Percentiles rank a stretch among this genome's conserved stretches.
These are phyloP conservation scores for Pao palembangensis DNA, from an alignment of 2,113 vertebrate genomes.

Conservation along the genomic window DNA sequence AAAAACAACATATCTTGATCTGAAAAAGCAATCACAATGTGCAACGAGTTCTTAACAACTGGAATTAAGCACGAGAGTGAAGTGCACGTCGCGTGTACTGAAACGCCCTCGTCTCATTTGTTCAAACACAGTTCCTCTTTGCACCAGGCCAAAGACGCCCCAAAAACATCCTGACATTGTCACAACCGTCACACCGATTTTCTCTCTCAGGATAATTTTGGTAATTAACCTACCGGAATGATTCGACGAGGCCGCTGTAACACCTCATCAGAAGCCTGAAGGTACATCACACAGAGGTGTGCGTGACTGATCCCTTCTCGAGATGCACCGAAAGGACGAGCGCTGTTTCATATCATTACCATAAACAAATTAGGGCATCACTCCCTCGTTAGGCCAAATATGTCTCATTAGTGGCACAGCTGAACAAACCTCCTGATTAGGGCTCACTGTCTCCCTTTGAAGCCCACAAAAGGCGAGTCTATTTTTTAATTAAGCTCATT, in stretches of 20 bases:
- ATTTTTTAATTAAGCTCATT: slow-evolving; percentile 79
- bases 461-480: slow-evolving; percentile 69
- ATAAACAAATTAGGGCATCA: slow-evolving; percentile 81
- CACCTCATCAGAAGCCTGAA: slow-evolving; percentile 60
- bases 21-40: slow-evolving; percentile 1
- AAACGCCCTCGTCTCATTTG: neutral
- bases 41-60: neutral
- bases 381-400: slow-evolving; percentile 77
- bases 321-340: slow-evolving; percentile 73
- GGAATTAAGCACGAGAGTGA: no score
- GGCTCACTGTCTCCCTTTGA: slow-evolving; percentile 68
- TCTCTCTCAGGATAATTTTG: slow-evolving; percentile 65
- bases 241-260: slow-evolving; percentile 42
- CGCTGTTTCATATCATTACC: slow-evolving; percentile 79
- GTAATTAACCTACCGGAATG: slow-evolving; percentile 69
- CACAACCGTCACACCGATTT: slow-evolving; percentile 52
- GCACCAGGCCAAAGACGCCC: neutral
- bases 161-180: slow-evolving; percentile 37
- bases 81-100: neutral
- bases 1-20: neutral
- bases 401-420: slow-evolving; percentile 75
- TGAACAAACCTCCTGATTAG: slow-evolving; percentile 76
- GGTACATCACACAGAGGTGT: slow-evolving; percentile 50
- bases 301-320: slow-evolving; percentile 66
- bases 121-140: no score